phyloP scores from a whole-genome alignment of 2,888 invertebrate genomes.

The Ophion slaviceki region DNA sequence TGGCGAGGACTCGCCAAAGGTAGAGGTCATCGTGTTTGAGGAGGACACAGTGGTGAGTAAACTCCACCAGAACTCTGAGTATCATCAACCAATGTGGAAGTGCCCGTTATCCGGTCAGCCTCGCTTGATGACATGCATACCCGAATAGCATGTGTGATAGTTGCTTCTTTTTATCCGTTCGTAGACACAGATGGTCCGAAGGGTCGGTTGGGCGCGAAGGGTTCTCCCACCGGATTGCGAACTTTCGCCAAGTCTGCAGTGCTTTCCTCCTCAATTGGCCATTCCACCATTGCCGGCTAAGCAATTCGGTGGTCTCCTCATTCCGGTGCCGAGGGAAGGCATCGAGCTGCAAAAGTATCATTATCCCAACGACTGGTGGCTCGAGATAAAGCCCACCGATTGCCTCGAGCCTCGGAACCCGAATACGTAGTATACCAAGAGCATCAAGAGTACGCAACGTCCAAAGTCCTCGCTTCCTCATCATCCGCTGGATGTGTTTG shows the following conservation, averaged over 20 bases:
- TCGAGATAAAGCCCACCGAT: slow-evolving; percentile 83
- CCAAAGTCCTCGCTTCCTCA: slow-evolving; percentile 26
- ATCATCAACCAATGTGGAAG: neutral
- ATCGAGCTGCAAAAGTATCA: slow-evolving; percentile 86
- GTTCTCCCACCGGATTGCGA: slow-evolving; percentile 85
- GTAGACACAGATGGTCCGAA: slow-evolving; percentile 83
- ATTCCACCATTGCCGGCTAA: slow-evolving; percentile 84
- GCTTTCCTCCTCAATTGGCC: slow-evolving; percentile 85
- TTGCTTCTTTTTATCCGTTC: neutral
- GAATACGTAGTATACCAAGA: slow-evolving; percentile 68
- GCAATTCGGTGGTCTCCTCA: slow-evolving; percentile 83
- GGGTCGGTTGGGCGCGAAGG: slow-evolving; percentile 85
- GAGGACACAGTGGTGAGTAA: slow-evolving; percentile 83
- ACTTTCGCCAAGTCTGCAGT: slow-evolving; percentile 84
- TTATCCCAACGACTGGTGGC: slow-evolving; percentile 86
- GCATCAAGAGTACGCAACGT: slow-evolving; percentile 7
- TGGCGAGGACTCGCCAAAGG: slow-evolving; percentile 77
- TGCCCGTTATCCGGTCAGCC: neutral
- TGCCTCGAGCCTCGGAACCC: slow-evolving; percentile 77
- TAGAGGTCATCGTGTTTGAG: slow-evolving; percentile 85
- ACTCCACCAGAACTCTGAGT: neutral
- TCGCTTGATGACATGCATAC: neutral
- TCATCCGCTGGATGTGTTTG: slow-evolving; percentile 26
- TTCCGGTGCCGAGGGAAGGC: slow-evolving; percentile 85
- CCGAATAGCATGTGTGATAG: neutral